Percentiles rank a stretch among this genome's conserved stretches.
Evolutionary conservation across 2,888 invertebrate species (phyloP).

Genomic region (Strigamia crassipes): DNA sequence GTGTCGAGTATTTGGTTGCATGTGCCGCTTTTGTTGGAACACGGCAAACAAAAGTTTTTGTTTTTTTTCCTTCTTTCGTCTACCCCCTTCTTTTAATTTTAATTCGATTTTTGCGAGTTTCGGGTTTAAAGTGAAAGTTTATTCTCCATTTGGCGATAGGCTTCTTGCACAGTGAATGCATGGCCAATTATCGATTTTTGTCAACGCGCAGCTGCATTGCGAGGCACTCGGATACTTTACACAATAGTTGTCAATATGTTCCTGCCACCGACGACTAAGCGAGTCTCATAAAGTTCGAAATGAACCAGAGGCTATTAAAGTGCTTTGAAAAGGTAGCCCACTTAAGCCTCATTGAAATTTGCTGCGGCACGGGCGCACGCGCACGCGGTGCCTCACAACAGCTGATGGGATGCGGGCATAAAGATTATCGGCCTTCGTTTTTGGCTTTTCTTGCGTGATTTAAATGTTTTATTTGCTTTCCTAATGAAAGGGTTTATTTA

Average conservation of each 20-base stretch:
- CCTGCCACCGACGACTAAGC: conserved; percentile 10
- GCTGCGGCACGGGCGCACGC: not conserved
- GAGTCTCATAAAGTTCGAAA: conserved; percentile 10
- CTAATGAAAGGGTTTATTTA: not conserved
- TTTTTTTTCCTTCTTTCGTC: no score
- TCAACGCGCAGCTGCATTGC: not conserved
- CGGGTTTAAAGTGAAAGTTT: not conserved
- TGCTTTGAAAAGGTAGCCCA: not conserved
- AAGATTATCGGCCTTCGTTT: no score
- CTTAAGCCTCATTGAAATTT: not conserved
- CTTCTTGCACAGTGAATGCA: not conserved
- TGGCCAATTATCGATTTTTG: conserved; percentile 11
- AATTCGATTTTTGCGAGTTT: not conserved
- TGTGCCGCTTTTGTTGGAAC: not conserved
- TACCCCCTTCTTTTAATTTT: no score
- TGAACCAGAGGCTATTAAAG: not conserved
- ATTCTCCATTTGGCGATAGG: conserved; percentile 8
- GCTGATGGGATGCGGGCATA: no score
- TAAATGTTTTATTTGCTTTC: not conserved
- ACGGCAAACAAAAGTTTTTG: not conserved
- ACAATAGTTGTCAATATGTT: conserved; percentile 5
- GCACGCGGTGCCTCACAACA: no score
- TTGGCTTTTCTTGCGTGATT: not conserved
- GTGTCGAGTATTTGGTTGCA: not conserved
- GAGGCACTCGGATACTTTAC: conserved; percentile 5